A percentile compares a stretch with the other conserved stretches of the same genome.
Conservation (phyloP, 1,140 invertebrate genomes). For the Pinna nobilis region DNA sequence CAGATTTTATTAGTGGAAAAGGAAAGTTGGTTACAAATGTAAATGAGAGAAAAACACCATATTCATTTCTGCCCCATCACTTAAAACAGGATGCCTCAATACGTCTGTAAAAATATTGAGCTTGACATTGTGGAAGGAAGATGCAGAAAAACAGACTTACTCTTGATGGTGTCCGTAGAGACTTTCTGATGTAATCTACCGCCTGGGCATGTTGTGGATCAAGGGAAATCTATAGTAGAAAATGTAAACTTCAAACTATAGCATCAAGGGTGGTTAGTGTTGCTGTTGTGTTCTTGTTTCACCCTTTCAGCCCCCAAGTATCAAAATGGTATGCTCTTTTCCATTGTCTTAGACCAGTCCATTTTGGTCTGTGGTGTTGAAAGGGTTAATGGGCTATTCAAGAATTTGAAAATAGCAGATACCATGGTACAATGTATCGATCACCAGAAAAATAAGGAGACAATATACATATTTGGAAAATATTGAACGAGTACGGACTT, state of each 20-base stretch:
- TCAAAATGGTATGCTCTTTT: too few relatives aligned
- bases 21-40: not conserved
- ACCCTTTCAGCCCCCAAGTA: too few relatives aligned
- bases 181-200: conserved; percentile 63
- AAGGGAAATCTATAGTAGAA: conserved; percentile 43
- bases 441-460: too few relatives aligned
- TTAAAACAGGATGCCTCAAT: not conserved
- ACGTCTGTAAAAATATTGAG: not conserved
- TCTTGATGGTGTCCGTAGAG: conserved; percentile 69
- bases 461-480: too few relatives aligned
- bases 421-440: too few relatives aligned
- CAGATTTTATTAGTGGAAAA: not conserved
- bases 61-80: not conserved
- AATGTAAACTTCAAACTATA: not conserved
- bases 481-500: too few relatives aligned
- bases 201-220: conserved; percentile 67
- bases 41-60: too few relatives aligned
- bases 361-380: too few relatives aligned
- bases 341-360: too few relatives aligned
- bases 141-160: conserved; percentile 47
- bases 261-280: not conserved
- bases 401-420: too few relatives aligned
- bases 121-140: not conserved
- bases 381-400: too few relatives aligned
- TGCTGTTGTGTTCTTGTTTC: too few relatives aligned